Evolutionary conservation across 2,888 invertebrate genomes (phyloP).

Genomic region (Panopea generosa): DNA sequence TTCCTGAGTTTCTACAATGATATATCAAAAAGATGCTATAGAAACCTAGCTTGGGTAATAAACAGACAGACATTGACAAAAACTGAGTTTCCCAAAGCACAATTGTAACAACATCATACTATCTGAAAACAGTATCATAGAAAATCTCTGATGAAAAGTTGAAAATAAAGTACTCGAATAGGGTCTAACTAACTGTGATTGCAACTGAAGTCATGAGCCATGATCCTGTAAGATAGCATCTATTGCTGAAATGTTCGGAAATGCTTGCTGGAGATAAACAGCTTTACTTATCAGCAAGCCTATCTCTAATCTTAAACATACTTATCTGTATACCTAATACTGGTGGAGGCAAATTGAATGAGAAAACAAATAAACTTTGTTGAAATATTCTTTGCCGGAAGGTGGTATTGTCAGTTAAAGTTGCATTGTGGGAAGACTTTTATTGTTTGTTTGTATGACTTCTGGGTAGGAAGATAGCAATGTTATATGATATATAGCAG

Average conservation of each 20-base stretch:
- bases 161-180: conserved; percentile 2
- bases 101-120: no score
- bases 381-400: neutral
- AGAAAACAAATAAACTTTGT: conserved; percentile 10
- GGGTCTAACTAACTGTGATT: conserved; percentile 4
- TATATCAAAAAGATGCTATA: no score
- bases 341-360: conserved; percentile 38
- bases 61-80: no score
- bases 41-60: no score
- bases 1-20: no score
- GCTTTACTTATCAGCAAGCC: conserved; percentile 18
- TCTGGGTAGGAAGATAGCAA: no score
- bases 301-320: conserved; percentile 35
- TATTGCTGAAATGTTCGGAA: conserved; percentile 23
- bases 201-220: neutral
- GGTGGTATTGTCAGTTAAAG: no score
- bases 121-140: no score
- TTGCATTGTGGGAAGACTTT: no score
- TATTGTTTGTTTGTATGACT: no score
- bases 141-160: neutral
- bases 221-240: conserved; percentile 41
- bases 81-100: no score
- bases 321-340: conserved; percentile 48
- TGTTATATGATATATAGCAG: no score
- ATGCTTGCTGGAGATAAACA: conserved; percentile 14